Evolutionary conservation across 1,140 invertebrate species (phyloP).

Genomic region (Drosophila bipectinata): DNA sequence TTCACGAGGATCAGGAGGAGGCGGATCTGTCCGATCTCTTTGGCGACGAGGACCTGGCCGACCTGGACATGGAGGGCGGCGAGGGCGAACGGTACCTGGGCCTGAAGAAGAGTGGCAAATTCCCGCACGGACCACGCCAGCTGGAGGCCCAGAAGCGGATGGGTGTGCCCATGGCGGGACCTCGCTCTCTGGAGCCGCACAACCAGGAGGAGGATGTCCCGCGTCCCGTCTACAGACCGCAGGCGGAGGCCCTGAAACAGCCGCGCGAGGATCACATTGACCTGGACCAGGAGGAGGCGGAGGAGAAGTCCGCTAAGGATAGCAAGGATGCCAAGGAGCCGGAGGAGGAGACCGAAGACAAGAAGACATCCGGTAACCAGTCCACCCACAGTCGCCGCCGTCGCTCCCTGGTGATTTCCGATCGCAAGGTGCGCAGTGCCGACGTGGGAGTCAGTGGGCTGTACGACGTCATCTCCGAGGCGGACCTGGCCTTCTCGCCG

Average conservation of each 20-base stretch:
- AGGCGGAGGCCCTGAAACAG: constrained; percentile 67
- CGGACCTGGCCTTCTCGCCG: constrained; percentile 95
- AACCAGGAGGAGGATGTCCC: constrained; percentile 41
- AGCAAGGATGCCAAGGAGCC: constrained; percentile 29
- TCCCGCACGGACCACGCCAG: constrained; percentile 92
- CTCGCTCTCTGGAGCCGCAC: constrained; percentile 84
- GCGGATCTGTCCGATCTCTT: constrained; percentile 75
- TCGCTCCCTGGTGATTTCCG: constrained; percentile 88
- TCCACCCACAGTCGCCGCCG: constrained; percentile 79
- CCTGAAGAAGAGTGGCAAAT: constrained; percentile 87
- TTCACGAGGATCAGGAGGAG: constrained; percentile 80
- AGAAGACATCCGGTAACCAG: constrained; percentile 11
- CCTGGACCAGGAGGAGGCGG: constrained; percentile 59
- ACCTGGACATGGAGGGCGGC: constrained; percentile 61
- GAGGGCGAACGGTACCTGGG: constrained; percentile 78
- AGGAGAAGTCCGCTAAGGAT: constrained; percentile 25
- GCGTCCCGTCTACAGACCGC: constrained; percentile 72
- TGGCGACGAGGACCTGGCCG: constrained; percentile 73
- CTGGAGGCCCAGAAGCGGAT: constrained; percentile 85
- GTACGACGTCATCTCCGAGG: constrained; percentile 96
- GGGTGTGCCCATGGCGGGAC: constrained; percentile 85
- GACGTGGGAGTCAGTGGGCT: constrained; percentile 94
- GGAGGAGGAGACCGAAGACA: constrained; percentile 16
- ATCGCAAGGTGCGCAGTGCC: constrained; percentile 90
- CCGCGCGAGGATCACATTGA: constrained; percentile 75